Evolutionary conservation across 64 coral and sea anemone genomes (phyloP), one percentile per base, ranked within the genome.

Genomic region (Montipora efflorescens): DNA sequence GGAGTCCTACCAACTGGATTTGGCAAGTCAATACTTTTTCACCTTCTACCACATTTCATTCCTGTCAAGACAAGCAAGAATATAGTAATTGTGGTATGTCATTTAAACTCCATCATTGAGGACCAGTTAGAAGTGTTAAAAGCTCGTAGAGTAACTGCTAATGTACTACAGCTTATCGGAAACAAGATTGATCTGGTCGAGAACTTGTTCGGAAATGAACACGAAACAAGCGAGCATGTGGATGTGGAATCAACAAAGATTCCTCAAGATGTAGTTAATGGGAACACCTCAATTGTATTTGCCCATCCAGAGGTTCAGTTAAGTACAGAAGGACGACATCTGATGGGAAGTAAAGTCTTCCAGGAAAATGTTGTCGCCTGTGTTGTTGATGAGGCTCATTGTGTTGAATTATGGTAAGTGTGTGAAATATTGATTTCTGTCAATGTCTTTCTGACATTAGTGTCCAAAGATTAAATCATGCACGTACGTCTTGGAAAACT

Each of bases 331-430:
- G 95, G 95, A 59, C 57, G 79, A 86, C 7, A 96, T 59, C 59
- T 90, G 22, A 74, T 74, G 71, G 44, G 46, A 88, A 51, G 64
- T 18, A 16, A 74, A 62, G 55, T 85, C 44, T 67, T 66, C 67
- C 79, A 96, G 77, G 75, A 86, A 9, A 96, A 96, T 78, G 91
- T 90, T 18, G 44, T 66, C 78, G 90, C 86, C 66, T 96, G 87
- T 46, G 87, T 96, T 21, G 75, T 96, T 71, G 90, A 96, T 86
- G 94, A 95, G 57, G 94, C 94, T 66, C 90, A 95, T 23, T 95
- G 94, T 83, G 95, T 96, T 79, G 80, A 93, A 84, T 64, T 95
- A 75, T 95, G 94, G 94, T 95, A 90, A 62, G 55, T 64, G 61
- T 16, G 61, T 11, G 14, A 64, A 64, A 64, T 64, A 64, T 64